Base-by-base conservation (phyloP, 2,113 vertebrate genomes). In the Rana temporaria region DNA sequence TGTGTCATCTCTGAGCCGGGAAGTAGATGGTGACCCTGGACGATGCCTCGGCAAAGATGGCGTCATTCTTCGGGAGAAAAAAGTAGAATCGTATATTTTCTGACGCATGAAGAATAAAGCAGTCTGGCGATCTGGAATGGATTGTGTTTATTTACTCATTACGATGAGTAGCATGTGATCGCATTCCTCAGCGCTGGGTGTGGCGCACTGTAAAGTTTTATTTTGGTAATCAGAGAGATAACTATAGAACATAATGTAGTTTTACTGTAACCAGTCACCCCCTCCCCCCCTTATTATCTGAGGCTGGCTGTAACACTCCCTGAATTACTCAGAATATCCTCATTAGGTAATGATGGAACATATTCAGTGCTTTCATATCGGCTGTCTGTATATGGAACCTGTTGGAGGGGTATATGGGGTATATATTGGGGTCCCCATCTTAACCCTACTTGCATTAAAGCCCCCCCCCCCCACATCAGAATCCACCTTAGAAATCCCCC, bases 141-240 rank as follows among this genome's bases (percentile, higher is more conserved):
- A 14, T 18, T 34, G 4, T 73, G 70, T 73, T 59, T 57, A n/a
- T 60, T n/a, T 59, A 32, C 59, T 32, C 30, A 30, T 30, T 30
- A 53, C 56, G 56, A 73, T 57, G 4, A 30, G 24, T 74, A 74
- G 71, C 32, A 74, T 60, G 55, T 38, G 11, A 73, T 32, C 32
- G 19, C 55, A 17, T 48, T 6, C 52, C 69, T 71, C 15, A 59
- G 32, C 57, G 26, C 55, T 60, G 71, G 71, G 71, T 60, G 71
- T 60, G 42, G 42, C 42, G 42, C 1, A 11, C 7, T 12, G 71
- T 59, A 59, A 38, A 59, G 26, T 34, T 0, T 30, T 32, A 1
- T 19, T 74, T 55, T 60, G 55, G 55, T 60, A 20, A 73, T 59
- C 9, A 12, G 16, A 22, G 15, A 60, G 30, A 60, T 74, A 34